phyloP scores from a whole-genome alignment of 2,113 vertebrate genomes.

The Phylloscopus trochiloides region DNA sequence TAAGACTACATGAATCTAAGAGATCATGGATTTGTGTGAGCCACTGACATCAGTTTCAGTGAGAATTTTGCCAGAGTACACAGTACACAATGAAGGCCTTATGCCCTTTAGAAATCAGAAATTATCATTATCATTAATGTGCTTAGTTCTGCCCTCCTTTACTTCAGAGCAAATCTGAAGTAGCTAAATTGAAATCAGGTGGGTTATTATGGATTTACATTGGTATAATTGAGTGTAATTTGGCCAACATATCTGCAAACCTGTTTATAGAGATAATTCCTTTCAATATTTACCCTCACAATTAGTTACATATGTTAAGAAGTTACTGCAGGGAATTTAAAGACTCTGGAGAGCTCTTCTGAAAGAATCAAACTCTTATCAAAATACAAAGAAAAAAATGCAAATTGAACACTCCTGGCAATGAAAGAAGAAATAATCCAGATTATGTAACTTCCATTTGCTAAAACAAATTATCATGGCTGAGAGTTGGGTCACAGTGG shows the following conservation, averaged over 20 bases:
- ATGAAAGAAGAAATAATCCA: conserved; percentile 28
- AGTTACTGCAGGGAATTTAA: conserved; percentile 26
- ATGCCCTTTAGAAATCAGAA: neutral
- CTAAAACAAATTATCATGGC: neutral
- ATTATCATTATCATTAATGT: neutral
- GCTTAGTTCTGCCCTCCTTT: neutral
- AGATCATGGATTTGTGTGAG: neutral
- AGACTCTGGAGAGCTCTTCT: conserved; percentile 41
- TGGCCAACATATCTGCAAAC: conserved; percentile 35
- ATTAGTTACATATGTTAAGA: conserved; percentile 50
- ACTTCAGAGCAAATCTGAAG: conserved; percentile 5
- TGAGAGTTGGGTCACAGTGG: neutral
- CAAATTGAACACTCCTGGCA: conserved; percentile 4
- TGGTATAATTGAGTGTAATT: conserved; percentile 35
- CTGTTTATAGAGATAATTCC: conserved; percentile 43
- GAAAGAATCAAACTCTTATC: conserved; percentile 47
- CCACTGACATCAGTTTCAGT: neutral
- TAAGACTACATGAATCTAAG: neutral
- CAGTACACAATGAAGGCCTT: neutral
- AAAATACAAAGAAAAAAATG: conserved; percentile 55
- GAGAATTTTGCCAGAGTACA: neutral
- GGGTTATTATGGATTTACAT: conserved; percentile 36
- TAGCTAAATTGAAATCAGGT: neutral
- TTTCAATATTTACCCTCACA: conserved; percentile 62
- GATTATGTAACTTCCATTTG: neutral